phyloP scores from a whole-genome alignment of 2,888 invertebrate species.

The Cephus spinipes region DNA sequence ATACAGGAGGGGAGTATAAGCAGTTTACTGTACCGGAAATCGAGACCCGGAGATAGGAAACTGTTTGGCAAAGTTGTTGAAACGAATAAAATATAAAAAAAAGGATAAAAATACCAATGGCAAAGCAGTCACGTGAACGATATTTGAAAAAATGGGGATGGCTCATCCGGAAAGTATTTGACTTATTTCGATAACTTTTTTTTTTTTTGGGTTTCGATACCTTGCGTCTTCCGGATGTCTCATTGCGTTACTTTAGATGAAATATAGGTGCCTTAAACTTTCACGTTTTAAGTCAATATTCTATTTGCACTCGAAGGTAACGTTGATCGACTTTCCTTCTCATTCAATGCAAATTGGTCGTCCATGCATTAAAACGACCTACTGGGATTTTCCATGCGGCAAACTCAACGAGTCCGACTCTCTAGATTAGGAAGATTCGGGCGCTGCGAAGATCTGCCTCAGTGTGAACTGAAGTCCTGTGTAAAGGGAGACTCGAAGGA shows the following conservation, averaged over 20 bases:
- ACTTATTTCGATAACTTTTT: background rate
- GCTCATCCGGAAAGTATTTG: background rate
- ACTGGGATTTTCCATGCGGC: background rate
- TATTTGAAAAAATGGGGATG: background rate
- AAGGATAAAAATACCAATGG: background rate
- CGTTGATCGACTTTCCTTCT: background rate
- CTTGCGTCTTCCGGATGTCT: background rate
- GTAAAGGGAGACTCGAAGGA: background rate
- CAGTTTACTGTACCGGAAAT: background rate
- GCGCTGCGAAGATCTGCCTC: background rate
- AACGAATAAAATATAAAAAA: background rate
- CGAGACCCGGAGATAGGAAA: background rate
- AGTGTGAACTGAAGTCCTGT: background rate
- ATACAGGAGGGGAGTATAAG: background rate
- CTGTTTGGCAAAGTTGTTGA: background rate
- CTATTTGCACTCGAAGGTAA: background rate
- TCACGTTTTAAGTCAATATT: background rate
- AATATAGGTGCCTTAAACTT: background rate
- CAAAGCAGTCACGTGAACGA: background rate
- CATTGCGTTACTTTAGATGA: background rate
- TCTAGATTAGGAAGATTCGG: background rate
- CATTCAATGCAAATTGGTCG: background rate
- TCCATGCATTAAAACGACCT: background rate
- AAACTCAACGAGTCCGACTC: background rate
- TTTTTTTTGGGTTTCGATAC: background rate